A percentile compares a stretch with the other conserved stretches of the same genome.
Conservation (phyloP, 2,888 invertebrate genomes). For the Zygaena filipendulae region DNA sequence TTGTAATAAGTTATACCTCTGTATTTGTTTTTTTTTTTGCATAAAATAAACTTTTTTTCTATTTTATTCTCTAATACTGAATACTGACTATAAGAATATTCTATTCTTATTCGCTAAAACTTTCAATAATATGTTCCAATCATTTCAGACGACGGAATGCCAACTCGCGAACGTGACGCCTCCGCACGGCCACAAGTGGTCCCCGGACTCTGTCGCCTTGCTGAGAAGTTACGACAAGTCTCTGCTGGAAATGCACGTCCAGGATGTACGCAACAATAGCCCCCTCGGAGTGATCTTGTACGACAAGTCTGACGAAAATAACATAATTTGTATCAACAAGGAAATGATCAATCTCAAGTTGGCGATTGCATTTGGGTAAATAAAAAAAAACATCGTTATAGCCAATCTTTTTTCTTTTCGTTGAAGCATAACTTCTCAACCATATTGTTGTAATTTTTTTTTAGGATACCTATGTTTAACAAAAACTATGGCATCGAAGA, state of each 20-base stretch:
- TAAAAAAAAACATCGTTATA: no score
- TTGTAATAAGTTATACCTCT: no score
- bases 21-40: no score
- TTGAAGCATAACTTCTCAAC: neutral
- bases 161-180: slow-evolving; percentile 51
- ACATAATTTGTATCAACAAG: slow-evolving; percentile 38
- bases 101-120: no score
- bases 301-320: slow-evolving; percentile 29
- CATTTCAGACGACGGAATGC: slow-evolving; percentile 42
- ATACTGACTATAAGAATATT: no score
- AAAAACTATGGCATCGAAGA: slow-evolving; percentile 26
- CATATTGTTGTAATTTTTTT: no score
- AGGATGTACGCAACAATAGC: slow-evolving; percentile 30
- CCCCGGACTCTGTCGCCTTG: slow-evolving; percentile 32
- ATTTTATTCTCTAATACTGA: no score
- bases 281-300: slow-evolving; percentile 43
- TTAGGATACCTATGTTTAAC: slow-evolving; percentile 40
- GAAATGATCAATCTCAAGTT: slow-evolving; percentile 49
- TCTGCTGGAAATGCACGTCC: slow-evolving; percentile 35
- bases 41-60: no score
- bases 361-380: slow-evolving; percentile 48
- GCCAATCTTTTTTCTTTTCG: no score
- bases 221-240: slow-evolving; percentile 28
- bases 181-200: slow-evolving; percentile 47
- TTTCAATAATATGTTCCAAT: no score